Evolutionary conservation across 2,888 invertebrate genomes (phyloP).

Genomic region (Diabrotica balteata): DNA sequence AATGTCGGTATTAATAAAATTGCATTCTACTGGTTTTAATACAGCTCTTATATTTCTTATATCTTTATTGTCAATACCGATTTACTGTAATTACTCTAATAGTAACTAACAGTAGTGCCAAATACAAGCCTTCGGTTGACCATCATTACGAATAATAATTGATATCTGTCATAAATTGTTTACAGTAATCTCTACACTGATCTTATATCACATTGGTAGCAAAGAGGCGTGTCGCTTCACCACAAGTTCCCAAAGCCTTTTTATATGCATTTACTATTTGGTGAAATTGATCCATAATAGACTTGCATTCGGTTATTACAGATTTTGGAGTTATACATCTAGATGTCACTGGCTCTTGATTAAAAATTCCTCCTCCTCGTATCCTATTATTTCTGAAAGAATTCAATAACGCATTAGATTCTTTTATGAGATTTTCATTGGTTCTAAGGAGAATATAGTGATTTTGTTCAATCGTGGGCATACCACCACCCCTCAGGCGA

Average conservation of each 20-base stretch:
- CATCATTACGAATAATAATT: no score
- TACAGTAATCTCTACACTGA: slow-evolving; percentile 49
- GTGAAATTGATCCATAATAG: slow-evolving; percentile 56
- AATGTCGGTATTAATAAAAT: no score
- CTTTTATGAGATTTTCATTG: not conserved
- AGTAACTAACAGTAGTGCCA: no score
- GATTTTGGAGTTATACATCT: slow-evolving; percentile 38
- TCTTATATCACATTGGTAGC: slow-evolving; percentile 49
- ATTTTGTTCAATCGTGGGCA: slow-evolving; percentile 5
- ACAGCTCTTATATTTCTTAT: no score
- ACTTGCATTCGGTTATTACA: slow-evolving; percentile 53
- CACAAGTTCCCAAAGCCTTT: slow-evolving; percentile 55
- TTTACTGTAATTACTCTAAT: no score
- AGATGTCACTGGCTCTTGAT: not conserved
- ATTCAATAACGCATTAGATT: not conserved
- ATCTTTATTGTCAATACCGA: no score
- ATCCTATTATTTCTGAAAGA: not conserved
- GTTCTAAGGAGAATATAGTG: not conserved
- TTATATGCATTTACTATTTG: slow-evolving; percentile 52
- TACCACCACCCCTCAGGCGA: slow-evolving; percentile 34
- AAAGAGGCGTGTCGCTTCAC: slow-evolving; percentile 53
- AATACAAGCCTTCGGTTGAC: no score
- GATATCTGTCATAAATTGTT: slow-evolving; percentile 24
- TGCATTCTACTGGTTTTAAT: no score
- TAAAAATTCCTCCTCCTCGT: slow-evolving; percentile 2